Evolutionary conservation across 2,113 vertebrate species (phyloP), one percentile per base, ranked within the genome.

Genomic region (Salvelinus namaycush): DNA sequence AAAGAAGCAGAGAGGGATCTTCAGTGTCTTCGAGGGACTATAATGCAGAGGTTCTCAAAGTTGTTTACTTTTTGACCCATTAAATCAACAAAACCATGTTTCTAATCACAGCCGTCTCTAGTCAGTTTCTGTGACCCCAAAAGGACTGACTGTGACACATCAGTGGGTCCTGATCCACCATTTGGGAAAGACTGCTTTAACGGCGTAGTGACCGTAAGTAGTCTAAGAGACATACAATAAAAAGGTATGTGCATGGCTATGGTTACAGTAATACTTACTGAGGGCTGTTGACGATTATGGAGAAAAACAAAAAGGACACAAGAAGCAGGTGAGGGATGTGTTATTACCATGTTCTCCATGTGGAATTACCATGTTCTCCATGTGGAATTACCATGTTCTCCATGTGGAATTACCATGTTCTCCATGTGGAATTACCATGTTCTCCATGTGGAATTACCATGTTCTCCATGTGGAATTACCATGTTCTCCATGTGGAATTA

Each of bases 211-310:
- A 91, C 84, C 76, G 77, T 31, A 29, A 77, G 77, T 31, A 16
- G 27, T 39, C 27, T 29, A 7, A 29, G 29, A 12, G 67, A 20
- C 67, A 68, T 31, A 16, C 14, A 54, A 18, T 18, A 4, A 18
- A 14, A 18, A 16, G 75, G 26, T 54, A 29, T 34, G 27, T 48
- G 72, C 12, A 31, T 68, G 27, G 64, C 27, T 12, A 34, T 18
- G 29, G 26, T 68, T 34, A 16, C 13, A 68, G 67, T 79, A 76
- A 82, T 88, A 96, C 94, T 96, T 95, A 96, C 95, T 94, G 93
- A 95, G 95, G 84, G 93, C 95, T 89, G 95, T 94, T 95, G 94
- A 90, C 72, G 76, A 91, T 93, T 92, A 92, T 90, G 90, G 91
- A 69, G 80, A 75, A 81, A 84, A 73, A 77, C n/a, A 31, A 48